Percentiles rank a stretch among this genome's conserved stretches.
Conservation (phyloP, 2,888 invertebrate species). For the Epinotia demarniana region DNA sequence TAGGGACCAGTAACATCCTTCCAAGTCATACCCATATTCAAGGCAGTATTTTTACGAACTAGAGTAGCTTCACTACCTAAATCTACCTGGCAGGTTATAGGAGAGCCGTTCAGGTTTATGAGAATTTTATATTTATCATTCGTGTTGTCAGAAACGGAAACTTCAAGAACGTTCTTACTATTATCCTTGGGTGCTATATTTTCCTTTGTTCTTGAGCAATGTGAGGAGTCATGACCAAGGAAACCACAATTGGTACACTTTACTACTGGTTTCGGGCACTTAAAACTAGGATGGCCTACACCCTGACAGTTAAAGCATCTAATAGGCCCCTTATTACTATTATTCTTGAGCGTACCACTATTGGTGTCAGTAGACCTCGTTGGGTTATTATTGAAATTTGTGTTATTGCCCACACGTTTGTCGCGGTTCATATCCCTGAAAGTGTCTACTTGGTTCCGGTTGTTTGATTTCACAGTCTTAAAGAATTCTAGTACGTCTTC, state of each 20-base stretch:
- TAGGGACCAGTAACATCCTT: background rate
- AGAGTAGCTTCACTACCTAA: slow-evolving; percentile 3
- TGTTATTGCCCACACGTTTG: background rate
- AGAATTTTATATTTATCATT: background rate
- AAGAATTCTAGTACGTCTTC: too few relatives aligned
- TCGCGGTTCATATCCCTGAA: background rate
- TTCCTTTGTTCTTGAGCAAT: slow-evolving; percentile 4
- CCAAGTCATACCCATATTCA: background rate
- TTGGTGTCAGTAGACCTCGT: background rate
- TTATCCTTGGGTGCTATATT: background rate
- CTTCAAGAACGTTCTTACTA: slow-evolving; percentile 10
- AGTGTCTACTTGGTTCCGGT: too few relatives aligned
- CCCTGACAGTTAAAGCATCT: slow-evolving; percentile 5
- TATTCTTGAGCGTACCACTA: background rate
- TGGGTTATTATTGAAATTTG: background rate
- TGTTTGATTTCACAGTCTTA: too few relatives aligned
- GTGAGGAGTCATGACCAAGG: background rate
- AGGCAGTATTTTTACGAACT: background rate
- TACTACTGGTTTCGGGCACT: slow-evolving; percentile 2
- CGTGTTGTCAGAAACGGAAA: background rate
- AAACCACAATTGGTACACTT: slow-evolving; percentile 13
- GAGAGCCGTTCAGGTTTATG: background rate
- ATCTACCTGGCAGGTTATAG: background rate
- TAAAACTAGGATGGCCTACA: slow-evolving; percentile 11
- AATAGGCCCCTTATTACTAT: background rate